Base-by-base conservation (phyloP, 2,888 invertebrate genomes). In the Pristionchus mayeri region DNA sequence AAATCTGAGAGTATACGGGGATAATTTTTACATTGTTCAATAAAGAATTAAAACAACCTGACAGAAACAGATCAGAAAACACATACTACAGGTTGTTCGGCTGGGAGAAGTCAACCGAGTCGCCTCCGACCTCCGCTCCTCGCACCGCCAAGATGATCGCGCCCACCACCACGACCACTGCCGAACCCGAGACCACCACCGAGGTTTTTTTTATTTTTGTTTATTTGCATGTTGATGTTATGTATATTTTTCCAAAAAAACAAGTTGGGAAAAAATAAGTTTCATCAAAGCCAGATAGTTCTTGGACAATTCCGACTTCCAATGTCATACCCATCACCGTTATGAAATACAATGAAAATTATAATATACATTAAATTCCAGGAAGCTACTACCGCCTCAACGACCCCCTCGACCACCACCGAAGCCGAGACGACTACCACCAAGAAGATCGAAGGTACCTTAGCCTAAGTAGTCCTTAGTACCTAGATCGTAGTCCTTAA, bases 381-480 rank as follows among this genome's bases (percentile, higher is more conserved):
- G 63, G 63, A 82, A 16, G 48, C 34, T 44, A 82, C 81, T 1
- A 85, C 85, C 0, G 34, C 63, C 21, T 30, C 24, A n/a, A 52
- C 63, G 24, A 21, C 63, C 6, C 50, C 54, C 50, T 82, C 60
- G 13, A 85, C 85, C n/a, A 57, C 82, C 21, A 79, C 85, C n/a
- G 80, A 85, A 16, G 40, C 78, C 37, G 40, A 34, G 18, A 82
- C 81, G 0, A 82, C 81, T 11, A 82, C 81, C 7, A 82, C 81
- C 3, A 82, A 82, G 63, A 82, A 63, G 63, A 63, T 82, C 18
- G 81, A 82, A 27, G 81, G 81, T 82, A n/a, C n/a, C n/a, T n/a
- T n/a, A n/a, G n/a, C n/a, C n/a, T n/a, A n/a, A n/a, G n/a, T n/a
- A n/a, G n/a, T n/a, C n/a, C n/a, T n/a, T n/a, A n/a, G n/a, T n/a